phyloP scores from a whole-genome alignment of 1,140 invertebrate species.

The Mercenaria mercenaria region DNA sequence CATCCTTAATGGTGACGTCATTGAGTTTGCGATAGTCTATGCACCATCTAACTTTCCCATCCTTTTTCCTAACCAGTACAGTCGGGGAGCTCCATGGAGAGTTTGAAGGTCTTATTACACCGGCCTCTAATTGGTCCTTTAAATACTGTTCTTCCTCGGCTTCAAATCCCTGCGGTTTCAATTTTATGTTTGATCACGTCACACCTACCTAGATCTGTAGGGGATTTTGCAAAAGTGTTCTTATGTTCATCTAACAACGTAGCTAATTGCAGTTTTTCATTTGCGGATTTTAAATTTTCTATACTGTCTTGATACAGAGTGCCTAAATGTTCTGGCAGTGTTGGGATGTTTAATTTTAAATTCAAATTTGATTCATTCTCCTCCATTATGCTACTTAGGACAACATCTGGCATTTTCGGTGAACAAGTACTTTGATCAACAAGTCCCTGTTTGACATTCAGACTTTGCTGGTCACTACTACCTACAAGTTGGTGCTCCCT shows the following conservation, averaged over 20 bases:
- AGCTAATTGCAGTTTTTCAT: neutral
- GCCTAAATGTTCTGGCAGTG: too few species aligned
- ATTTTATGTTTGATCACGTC: slow-evolving; percentile 56
- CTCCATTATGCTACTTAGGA: neutral
- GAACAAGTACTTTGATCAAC: too few species aligned
- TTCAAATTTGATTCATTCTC: neutral
- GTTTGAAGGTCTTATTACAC: slow-evolving; percentile 81
- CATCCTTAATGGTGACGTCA: slow-evolving; percentile 13
- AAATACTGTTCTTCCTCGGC: slow-evolving; percentile 44
- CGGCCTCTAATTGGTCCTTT: slow-evolving; percentile 77
- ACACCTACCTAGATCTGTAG: slow-evolving; percentile 52
- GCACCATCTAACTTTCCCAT: slow-evolving; percentile 3
- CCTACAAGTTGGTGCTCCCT: neutral
- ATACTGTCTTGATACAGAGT: too few species aligned
- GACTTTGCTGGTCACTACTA: neutral
- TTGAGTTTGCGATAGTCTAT: slow-evolving; percentile 32
- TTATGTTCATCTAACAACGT: neutral
- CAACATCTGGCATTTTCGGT: neutral
- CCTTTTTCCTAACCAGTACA: slow-evolving; percentile 83
- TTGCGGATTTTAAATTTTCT: too few species aligned
- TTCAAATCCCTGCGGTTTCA: slow-evolving; percentile 53
- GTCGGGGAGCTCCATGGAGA: slow-evolving; percentile 87
- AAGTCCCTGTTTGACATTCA: too few species aligned
- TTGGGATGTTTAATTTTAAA: too few species aligned
- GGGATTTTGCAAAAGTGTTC: slow-evolving; percentile 51